Percentiles rank a stretch among this genome's conserved stretches.
These are phyloP conservation scores for Bellardia bayeri DNA, from an alignment of 2,888 invertebrate genomes.

Conservation along the genomic window DNA sequence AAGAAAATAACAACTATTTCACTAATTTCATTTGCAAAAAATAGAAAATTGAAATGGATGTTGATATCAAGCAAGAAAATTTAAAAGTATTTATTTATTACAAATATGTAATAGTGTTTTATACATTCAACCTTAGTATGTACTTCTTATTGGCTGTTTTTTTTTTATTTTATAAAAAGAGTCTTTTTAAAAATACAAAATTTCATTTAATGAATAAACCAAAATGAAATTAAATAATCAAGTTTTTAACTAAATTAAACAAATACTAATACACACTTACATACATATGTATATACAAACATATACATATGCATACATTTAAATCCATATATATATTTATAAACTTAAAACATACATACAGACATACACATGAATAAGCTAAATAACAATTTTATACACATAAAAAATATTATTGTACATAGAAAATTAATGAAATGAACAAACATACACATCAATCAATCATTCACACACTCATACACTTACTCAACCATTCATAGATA, in stretches of 20 bases:
- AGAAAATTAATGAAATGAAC: conserved; percentile 65
- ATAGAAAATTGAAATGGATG: too few species aligned
- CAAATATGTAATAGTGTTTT: too few species aligned
- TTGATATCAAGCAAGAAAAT: too few species aligned
- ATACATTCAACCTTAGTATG: too few species aligned
- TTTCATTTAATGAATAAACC: neutral
- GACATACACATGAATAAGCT: conserved; percentile 1
- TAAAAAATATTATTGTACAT: conserved; percentile 45
- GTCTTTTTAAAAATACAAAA: neutral
- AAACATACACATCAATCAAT: conserved; percentile 59
- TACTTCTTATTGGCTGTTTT: too few species aligned
- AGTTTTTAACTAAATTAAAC: conserved; percentile 25
- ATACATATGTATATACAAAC: neutral
- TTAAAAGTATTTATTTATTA: too few species aligned
- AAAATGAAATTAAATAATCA: conserved; percentile 45
- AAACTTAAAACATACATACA: neutral
- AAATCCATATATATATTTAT: neutral
- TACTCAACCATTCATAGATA: neutral
- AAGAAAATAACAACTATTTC: too few species aligned
- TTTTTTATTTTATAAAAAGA: neutral
- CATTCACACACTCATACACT: conserved; percentile 18
- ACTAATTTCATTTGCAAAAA: too few species aligned
- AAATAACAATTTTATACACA: conserved; percentile 38
- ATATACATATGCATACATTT: neutral
- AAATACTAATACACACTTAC: neutral